Base-by-base conservation (phyloP, 2,113 vertebrate genomes). In the Siniperca chuatsi region DNA sequence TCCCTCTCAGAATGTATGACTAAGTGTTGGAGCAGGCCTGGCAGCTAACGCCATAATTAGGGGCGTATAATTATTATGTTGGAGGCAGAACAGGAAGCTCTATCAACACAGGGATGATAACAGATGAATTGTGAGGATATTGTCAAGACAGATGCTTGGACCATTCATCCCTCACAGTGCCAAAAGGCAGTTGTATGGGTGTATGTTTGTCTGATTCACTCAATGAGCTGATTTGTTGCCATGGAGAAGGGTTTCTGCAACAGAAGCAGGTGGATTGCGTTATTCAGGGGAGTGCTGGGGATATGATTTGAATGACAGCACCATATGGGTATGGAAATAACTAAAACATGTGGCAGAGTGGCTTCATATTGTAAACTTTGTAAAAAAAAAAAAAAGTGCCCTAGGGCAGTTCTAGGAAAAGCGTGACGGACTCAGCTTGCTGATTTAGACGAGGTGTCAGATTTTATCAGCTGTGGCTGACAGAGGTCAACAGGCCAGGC, bases 1-100 rank as follows among this genome's bases (percentile, higher is more conserved):
- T 92, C 90, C 81, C 66, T 71, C 78, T 75, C 86, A 93, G 91
- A 93, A 90, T 91, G 92, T 72, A 86, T 81, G 85, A 90, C 92
- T 80, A 89, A 93, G 91, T 88, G 85, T 87, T 70, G 81, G 84
- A 84, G 89, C 62, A 20, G 77, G 89, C 78, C 87, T 85, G 91
- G 69, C 75, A 76, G 76, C 84, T 81, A 73, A 85, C 55, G 7
- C 61, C 70, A 72, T 90, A 85, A 89, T 91, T 90, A 91, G 87
- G 78, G 83, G 18, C 11, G 72, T 87, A 82, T 92, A 92, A 92
- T 93, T 87, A 87, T 92, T 86, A 93, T 90, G 88, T 71, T 76
- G 79, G 88, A 87, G 89, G 84, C 77, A 78, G 89, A 82, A 81
- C 89, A 92, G 90, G 92, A 91, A 94, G 89, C 48, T 6, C 73